Evolutionary conservation across 2,888 invertebrate species (phyloP), one percentile per base, ranked within the genome.

Genomic region (Lobophora halterata): DNA sequence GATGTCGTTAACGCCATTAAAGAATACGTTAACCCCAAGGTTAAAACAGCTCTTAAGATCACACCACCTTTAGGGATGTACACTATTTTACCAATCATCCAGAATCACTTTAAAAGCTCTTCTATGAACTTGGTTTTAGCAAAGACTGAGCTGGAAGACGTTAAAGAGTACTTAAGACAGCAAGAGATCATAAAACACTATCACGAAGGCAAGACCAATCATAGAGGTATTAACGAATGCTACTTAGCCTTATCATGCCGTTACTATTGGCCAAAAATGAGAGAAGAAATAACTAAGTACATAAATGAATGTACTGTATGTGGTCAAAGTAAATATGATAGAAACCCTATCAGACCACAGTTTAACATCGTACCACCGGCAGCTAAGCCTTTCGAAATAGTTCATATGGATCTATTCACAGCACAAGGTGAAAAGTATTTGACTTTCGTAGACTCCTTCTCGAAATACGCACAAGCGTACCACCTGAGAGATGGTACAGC

Each of bases 241-340:
- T 53, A 43, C 9, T 9, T 53, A 10, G 38, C 61, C 1, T 14
- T 61, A 4, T 55, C 55, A 1, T 10, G n/a, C 1, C 32, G 19
- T 2, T 58, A 56, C 8, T 59, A 41, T 28, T 61, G 59, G 57
- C 56, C 59, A 0, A 55, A 54, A 19, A 52, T 62, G 52, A 52
- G 18, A 13, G 55, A 62, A 0, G 21, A 49, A 0, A 45, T 58
- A 2, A 28, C 55, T 3, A 55, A 58, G 38, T 56, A 30, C 27
- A 58, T 61, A 0, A 36, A 40, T 19, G 35, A 32, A 9, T 42
- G 46, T 11, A 42, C 7, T 5, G 20, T 52, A 0, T 55, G 55
- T 11, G 55, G 57, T 0, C 52, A 50, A 24, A 45, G 44, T 0
- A 60, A 55, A 18, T 61, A 61, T 5, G 54, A 57, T 14, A 17